A percentile compares a stretch with the other conserved stretches of the same genome.
These are phyloP conservation scores for Gymnocephalus cernua DNA, from an alignment of 2,113 vertebrate genomes.

Conservation along the genomic window DNA sequence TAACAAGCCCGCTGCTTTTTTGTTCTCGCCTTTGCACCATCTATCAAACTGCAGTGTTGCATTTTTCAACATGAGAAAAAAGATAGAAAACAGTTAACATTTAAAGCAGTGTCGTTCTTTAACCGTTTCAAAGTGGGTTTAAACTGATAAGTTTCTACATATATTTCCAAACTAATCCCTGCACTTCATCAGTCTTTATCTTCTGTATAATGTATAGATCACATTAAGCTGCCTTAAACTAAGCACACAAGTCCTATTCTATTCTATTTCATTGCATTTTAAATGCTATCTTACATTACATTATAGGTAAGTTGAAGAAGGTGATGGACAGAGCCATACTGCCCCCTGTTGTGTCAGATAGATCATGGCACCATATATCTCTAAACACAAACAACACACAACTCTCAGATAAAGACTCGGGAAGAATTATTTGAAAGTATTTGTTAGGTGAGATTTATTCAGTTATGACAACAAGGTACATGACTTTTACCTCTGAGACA, in stretches of 20 bases:
- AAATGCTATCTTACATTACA: slow-evolving; percentile 9
- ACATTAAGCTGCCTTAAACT: background rate
- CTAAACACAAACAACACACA: background rate
- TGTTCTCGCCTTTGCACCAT: background rate
- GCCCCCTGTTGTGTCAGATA: slow-evolving; percentile 83
- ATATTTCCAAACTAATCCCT: background rate
- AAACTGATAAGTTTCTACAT: background rate
- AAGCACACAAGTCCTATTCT: slow-evolving; percentile 2
- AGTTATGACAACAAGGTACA: background rate
- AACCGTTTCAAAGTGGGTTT: background rate
- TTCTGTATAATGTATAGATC: slow-evolving; percentile 7
- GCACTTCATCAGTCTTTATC: background rate
- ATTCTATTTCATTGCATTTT: slow-evolving; percentile 19
- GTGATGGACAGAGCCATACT: slow-evolving; percentile 81
- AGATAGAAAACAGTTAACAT: background rate
- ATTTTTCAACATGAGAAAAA: slow-evolving; percentile 30
- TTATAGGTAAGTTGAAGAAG: background rate
- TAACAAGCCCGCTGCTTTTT: slow-evolving; percentile 6
- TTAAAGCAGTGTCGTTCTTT: slow-evolving; percentile 9
- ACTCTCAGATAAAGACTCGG: background rate
- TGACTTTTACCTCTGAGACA: background rate
- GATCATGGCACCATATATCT: slow-evolving; percentile 38
- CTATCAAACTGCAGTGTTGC: slow-evolving; percentile 18
- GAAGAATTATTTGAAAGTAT: background rate
- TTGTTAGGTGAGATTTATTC: background rate